Percentiles rank a stretch among this genome's conserved stretches.
phyloP scores from a whole-genome alignment of 2,888 invertebrate species.

The Elysia crispata region DNA sequence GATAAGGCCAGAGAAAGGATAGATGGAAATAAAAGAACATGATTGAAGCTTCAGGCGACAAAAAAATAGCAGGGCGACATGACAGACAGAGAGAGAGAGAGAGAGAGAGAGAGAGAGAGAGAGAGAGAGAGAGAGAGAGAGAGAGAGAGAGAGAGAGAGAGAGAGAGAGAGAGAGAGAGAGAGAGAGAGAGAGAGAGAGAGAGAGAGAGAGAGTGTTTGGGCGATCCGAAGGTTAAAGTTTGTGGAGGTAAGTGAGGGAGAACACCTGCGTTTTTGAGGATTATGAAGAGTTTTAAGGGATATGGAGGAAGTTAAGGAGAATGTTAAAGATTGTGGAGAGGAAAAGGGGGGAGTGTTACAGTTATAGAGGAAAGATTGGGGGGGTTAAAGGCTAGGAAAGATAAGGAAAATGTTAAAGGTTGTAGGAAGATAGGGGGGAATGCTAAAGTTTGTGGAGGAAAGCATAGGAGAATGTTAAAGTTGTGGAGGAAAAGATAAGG shows the following conservation, averaged over 20 bases:
- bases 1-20: no score
- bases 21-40: no score
- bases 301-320: neutral
- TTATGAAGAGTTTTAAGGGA: no score
- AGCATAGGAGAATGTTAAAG: no score
- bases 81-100: neutral
- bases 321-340: neutral
- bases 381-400: no score
- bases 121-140: constrained; percentile 25
- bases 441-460: no score
- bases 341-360: neutral
- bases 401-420: no score
- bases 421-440: no score
- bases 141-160: constrained; percentile 13
- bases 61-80: no score
- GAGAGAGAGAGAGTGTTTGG: constrained; percentile 6
- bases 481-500: no score
- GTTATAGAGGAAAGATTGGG: neutral
- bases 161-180: constrained; percentile 25
- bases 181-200: constrained; percentile 29
- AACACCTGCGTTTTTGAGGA: no score
- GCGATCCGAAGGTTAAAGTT: neutral
- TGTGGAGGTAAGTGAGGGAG: neutral
- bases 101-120: constrained; percentile 31
- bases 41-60: no score